phyloP scores from a whole-genome alignment of 30 jellyfish, hydroid and myxozoan genomes.

The Hydractinia symbiolongicarpus region DNA sequence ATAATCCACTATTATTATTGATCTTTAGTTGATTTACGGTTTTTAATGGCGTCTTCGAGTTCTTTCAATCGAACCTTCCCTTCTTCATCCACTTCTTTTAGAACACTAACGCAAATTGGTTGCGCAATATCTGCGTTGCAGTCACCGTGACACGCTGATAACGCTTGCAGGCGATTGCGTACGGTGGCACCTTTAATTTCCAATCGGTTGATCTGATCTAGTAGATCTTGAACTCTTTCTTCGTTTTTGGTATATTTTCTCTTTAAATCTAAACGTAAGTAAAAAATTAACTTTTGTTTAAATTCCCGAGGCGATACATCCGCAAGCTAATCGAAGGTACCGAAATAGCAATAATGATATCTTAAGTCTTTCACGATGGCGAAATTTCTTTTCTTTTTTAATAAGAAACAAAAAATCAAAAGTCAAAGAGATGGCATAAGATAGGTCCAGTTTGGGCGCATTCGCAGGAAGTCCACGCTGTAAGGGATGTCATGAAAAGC shows the following conservation, averaged over 20 bases:
- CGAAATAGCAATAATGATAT: too few relatives aligned
- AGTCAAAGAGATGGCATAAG: too few relatives aligned
- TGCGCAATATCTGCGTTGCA: conserved; percentile 58
- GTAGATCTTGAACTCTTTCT: conserved; percentile 63
- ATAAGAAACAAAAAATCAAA: too few relatives aligned
- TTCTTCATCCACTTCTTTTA: not conserved
- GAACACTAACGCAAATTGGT: not conserved
- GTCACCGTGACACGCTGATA: conserved; percentile 56
- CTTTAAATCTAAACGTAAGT: conserved; percentile 32
- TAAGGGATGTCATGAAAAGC: too few relatives aligned
- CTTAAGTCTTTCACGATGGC: too few relatives aligned
- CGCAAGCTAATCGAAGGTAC: too few relatives aligned
- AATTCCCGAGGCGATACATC: not conserved
- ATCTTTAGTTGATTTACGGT: not conserved
- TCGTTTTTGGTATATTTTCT: conserved; percentile 48
- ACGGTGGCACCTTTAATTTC: conserved; percentile 43
- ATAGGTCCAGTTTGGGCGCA: too few relatives aligned
- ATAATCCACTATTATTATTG: too few relatives aligned
- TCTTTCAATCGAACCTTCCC: not conserved
- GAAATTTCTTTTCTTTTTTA: too few relatives aligned
- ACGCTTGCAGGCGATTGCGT: conserved; percentile 25
- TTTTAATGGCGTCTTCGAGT: conserved; percentile 4
- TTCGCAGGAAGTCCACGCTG: too few relatives aligned
- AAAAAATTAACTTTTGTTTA: not conserved
- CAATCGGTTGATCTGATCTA: conserved; percentile 53